Percentiles rank a stretch among this genome's conserved stretches.
Conservation (phyloP, 2,113 vertebrate genomes). For the Tachysurus fulvidraco region DNA sequence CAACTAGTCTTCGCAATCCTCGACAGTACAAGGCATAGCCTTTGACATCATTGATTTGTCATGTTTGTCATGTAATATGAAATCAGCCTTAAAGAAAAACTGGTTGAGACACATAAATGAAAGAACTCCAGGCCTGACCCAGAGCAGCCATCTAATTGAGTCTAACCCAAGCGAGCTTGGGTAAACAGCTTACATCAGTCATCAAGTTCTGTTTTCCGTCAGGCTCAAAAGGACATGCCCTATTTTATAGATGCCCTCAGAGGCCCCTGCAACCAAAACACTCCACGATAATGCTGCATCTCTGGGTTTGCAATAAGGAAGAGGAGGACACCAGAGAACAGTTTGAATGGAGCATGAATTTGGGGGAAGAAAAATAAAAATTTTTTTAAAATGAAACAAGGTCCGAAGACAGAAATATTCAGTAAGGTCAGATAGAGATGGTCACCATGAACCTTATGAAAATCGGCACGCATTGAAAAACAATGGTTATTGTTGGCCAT, state of each 20-base stretch:
- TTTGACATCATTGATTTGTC: conserved; percentile 11
- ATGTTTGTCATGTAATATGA: conserved; percentile 15
- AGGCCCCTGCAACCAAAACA: conserved; percentile 48
- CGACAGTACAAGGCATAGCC: neutral
- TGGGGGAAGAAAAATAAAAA: neutral
- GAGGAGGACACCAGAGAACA: conserved; percentile 19
- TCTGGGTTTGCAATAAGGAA: conserved; percentile 21
- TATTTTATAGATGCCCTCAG: conserved; percentile 38
- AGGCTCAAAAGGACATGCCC: conserved; percentile 34
- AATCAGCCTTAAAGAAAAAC: neutral
- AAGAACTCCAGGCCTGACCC: conserved; percentile 44
- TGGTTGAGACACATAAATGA: conserved; percentile 19
- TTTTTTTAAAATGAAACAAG: neutral
- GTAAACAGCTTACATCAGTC: conserved; percentile 46
- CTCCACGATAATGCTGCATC: conserved; percentile 29
- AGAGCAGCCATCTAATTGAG: conserved; percentile 32
- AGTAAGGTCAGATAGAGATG: neutral
- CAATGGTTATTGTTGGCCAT: neutral
- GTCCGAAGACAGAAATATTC: neutral
- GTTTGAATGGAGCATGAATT: conserved; percentile 14
- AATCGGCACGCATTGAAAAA: no score
- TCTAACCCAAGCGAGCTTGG: conserved; percentile 40
- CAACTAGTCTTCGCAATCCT: neutral
- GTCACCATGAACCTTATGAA: neutral
- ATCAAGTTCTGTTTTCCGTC: conserved; percentile 50